Base-by-base conservation (phyloP, 2,797 vertebrate species). In the Pelodytes ibericus region DNA sequence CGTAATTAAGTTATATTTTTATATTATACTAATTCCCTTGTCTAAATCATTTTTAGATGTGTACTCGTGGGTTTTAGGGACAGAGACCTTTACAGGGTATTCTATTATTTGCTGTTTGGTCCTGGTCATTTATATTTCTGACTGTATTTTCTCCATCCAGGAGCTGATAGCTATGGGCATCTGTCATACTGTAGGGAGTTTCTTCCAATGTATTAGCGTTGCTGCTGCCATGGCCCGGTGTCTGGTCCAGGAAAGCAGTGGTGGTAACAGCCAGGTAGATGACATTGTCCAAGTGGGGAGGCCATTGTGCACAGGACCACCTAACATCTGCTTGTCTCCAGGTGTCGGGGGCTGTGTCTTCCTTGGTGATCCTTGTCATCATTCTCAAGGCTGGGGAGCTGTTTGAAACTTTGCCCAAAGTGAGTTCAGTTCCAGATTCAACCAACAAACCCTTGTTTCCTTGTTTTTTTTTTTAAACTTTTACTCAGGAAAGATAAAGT, bases 171-270 rank as follows among this genome's bases (percentile, higher is more conserved):
- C 97, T 0, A 82, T 99, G 31, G 98, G 98, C 71, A 83, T 99
- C 82, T 93, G 92, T 85, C 99, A 99, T 82, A 84, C 92, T 61
- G 69, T 91, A 0, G 96, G 96, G 24, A 93, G 95, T 15, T 91
- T 98, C 83, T 98, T 99, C 86, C 93, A 94, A 80, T 98, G 96
- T 82, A 98, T 94, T 11, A 93, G 95, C 11, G 93, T 98, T 79
- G 95, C 95, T 74, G 90, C 95, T 64, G 99, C 98, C 71, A 98
- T 99, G 96, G 98, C 98, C 0, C 92, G 97, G 51, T 96, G 94
- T 83, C 90, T 99, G 57, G 93, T 99, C 20, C 96, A 97, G 84
- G 96, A 98, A 80, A 92, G 89, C 74, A 94, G 97, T 0, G 97
- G 98, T 33, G 97, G 96, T 16, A 95, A 96, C 88, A 98, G 96